Percentiles rank a stretch among this genome's conserved stretches.
These are phyloP conservation scores for Hycleus phaleratus DNA, from an alignment of 1,140 invertebrate genomes.

Conservation along the genomic window DNA sequence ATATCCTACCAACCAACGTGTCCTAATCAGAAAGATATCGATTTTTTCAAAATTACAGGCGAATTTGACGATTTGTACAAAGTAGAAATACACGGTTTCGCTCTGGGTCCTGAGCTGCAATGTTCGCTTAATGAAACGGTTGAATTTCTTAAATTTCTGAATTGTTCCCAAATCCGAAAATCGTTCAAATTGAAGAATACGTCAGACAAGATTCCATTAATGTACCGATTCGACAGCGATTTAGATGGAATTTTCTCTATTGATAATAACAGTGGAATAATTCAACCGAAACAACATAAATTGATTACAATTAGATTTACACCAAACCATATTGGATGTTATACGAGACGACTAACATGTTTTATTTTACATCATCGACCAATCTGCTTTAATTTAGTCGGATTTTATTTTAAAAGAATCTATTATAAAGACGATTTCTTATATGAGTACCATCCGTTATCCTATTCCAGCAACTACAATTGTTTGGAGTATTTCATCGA, in stretches of 20 bases:
- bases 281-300: slow-evolving; percentile 1
- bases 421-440: neutral
- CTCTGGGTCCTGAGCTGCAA: no score
- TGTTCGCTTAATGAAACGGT: slow-evolving; percentile 7
- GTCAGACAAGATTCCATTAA: slow-evolving; percentile 3
- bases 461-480: neutral
- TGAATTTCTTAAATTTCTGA: slow-evolving; percentile 1
- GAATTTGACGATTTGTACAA: slow-evolving; percentile 10
- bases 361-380: slow-evolving; percentile 24
- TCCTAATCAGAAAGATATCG: slow-evolving; percentile 13
- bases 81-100: slow-evolving; percentile 16
- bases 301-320: slow-evolving; percentile 23
- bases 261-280: neutral
- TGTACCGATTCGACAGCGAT: slow-evolving; percentile 17
- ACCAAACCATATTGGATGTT: slow-evolving; percentile 16
- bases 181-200: slow-evolving; percentile 1
- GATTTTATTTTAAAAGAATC: slow-evolving; percentile 11
- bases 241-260: slow-evolving; percentile 10
- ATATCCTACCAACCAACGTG: slow-evolving; percentile 22
- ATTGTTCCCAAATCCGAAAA: neutral
- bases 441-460: slow-evolving; percentile 4
- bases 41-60: slow-evolving; percentile 20
- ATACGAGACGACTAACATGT: slow-evolving; percentile 16
- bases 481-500: no score
- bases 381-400: slow-evolving; percentile 16